phyloP scores from a whole-genome alignment of 2,797 vertebrate genomes.

The Gadopsis bispinosus region DNA sequence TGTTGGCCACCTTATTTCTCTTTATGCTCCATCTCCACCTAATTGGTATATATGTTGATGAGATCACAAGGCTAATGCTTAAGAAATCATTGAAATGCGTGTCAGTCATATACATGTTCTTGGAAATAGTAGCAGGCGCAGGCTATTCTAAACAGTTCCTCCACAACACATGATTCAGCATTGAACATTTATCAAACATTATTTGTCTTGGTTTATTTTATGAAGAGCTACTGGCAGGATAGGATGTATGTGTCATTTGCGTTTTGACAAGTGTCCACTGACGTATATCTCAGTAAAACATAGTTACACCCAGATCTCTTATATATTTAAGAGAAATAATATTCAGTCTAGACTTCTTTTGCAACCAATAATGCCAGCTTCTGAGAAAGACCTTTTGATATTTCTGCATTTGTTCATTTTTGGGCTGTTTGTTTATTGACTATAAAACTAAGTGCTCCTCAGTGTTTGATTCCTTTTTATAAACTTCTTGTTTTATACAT shows the following conservation, averaged over 20 bases:
- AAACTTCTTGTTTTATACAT: slow-evolving; percentile 30
- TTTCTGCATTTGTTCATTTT: slow-evolving; percentile 4
- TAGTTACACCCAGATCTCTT: slow-evolving; percentile 27
- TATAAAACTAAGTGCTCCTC: slow-evolving; percentile 26
- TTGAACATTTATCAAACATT: slow-evolving; percentile 26
- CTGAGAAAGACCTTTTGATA: not conserved
- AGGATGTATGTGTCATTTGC: slow-evolving; percentile 16
- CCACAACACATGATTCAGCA: slow-evolving; percentile 18
- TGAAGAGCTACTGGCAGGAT: slow-evolving; percentile 36
- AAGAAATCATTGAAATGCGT: slow-evolving; percentile 15
- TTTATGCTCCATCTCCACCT: not conserved
- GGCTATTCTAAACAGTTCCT: slow-evolving; percentile 6
- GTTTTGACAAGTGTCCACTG: slow-evolving; percentile 54
- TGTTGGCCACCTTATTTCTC: slow-evolving; percentile 32
- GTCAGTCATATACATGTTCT: slow-evolving; percentile 11
- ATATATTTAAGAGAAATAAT: slow-evolving; percentile 27
- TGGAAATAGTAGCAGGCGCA: slow-evolving; percentile 7
- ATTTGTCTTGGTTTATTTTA: slow-evolving; percentile 50
- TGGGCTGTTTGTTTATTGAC: not conserved
- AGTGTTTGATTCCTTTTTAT: slow-evolving; percentile 17
- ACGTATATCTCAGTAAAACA: slow-evolving; percentile 50
- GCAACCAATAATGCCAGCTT: slow-evolving; percentile 11
- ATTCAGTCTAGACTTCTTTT: not conserved
- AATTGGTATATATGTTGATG: slow-evolving; percentile 3
- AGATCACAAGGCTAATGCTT: slow-evolving; percentile 2